Evolutionary conservation across 1,140 invertebrate genomes (phyloP).

Genomic region (Orussus abietinus): DNA sequence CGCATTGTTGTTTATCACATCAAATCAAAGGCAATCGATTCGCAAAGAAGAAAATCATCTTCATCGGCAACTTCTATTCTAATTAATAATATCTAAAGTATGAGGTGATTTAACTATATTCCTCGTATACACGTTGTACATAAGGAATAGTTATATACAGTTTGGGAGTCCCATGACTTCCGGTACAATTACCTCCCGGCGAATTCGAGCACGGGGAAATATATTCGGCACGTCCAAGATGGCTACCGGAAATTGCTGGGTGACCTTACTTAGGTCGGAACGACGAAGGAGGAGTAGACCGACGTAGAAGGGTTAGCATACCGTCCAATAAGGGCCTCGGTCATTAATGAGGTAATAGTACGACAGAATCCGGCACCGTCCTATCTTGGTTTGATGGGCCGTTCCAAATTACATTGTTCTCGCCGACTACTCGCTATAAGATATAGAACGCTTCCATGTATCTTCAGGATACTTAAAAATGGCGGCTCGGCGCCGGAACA

Average conservation of each 20-base stretch:
- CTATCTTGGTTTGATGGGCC: constrained; percentile 47
- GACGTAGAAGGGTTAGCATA: constrained; percentile 36
- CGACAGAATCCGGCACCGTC: constrained; percentile 31
- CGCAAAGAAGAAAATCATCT: too few species aligned
- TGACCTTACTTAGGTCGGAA: constrained; percentile 47
- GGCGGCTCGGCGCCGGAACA: too few species aligned
- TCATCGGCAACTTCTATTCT: too few species aligned
- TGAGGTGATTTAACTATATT: too few species aligned
- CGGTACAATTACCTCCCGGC: constrained; percentile 23
- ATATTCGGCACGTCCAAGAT: constrained; percentile 39
- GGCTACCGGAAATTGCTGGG: constrained; percentile 52
- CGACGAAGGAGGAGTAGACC: constrained; percentile 15
- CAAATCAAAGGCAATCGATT: too few species aligned
- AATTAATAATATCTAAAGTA: too few species aligned
- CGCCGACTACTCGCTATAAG: constrained; percentile 20
- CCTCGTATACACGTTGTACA: too few species aligned
- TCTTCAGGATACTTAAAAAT: too few species aligned
- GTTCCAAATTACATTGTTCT: constrained; percentile 45
- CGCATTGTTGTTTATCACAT: too few species aligned
- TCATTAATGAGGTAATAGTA: constrained; percentile 49
- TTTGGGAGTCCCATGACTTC: too few species aligned
- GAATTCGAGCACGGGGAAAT: constrained; percentile 35
- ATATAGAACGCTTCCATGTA: too few species aligned
- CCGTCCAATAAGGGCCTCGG: constrained; percentile 26
- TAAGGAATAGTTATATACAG: too few species aligned